phyloP scores from a whole-genome alignment of 1,140 invertebrate species.

The Microplitis mediator region DNA sequence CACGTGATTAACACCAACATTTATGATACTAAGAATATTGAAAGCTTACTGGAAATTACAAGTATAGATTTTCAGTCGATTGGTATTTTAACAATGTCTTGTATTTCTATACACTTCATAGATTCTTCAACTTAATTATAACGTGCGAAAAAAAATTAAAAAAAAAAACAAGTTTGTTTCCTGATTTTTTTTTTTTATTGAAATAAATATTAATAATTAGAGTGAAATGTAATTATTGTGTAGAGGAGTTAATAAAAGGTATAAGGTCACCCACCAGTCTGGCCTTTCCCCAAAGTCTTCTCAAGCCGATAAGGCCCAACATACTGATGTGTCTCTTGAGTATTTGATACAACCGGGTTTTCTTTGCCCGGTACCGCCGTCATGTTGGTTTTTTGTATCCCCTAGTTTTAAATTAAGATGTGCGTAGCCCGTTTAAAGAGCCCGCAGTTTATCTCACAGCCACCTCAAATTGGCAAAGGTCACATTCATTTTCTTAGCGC shows the following conservation, averaged over 20 bases:
- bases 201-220: background rate
- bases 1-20: too few relatives aligned
- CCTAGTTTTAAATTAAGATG: constrained; percentile 43
- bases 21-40: too few relatives aligned
- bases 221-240: background rate
- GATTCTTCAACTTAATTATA: background rate
- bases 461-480: background rate
- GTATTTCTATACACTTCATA: background rate
- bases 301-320: constrained; percentile 98
- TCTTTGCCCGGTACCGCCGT: constrained; percentile 57
- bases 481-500: background rate
- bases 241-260: background rate
- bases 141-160: background rate
- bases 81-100: too few relatives aligned
- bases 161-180: background rate
- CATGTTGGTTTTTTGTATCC: constrained; percentile 39
- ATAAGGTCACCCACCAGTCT: constrained; percentile 81
- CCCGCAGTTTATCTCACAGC: background rate
- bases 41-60: too few relatives aligned
- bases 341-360: constrained; percentile 59
- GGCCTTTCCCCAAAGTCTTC: constrained; percentile 98
- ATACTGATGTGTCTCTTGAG: constrained; percentile 84
- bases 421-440: constrained; percentile 12
- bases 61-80: too few relatives aligned
- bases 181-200: background rate